phyloP scores from a whole-genome alignment of 2,113 vertebrate genomes.

The Salminus brasiliensis region DNA sequence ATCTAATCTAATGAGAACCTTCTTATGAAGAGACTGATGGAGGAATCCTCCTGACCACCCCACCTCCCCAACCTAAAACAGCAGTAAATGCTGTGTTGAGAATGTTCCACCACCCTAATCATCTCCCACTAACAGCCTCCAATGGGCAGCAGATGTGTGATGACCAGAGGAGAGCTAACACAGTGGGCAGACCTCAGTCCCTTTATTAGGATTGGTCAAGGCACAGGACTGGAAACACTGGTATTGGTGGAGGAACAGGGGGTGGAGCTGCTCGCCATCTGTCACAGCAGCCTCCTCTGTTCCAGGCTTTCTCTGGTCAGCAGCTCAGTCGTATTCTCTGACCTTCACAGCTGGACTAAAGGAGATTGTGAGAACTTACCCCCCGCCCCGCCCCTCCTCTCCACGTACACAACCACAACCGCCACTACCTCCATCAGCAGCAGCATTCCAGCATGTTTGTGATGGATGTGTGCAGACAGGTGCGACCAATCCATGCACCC shows the following conservation, averaged over 20 bases:
- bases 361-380: not conserved
- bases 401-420: not conserved
- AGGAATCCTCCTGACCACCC: too few relatives aligned
- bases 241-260: not conserved
- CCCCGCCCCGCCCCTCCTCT: not conserved
- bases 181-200: not conserved
- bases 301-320: constrained; percentile 25
- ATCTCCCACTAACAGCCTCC: too few relatives aligned
- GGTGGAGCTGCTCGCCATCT: constrained; percentile 9
- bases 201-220: not conserved
- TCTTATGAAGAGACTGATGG: too few relatives aligned
- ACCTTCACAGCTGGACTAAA: constrained; percentile 37
- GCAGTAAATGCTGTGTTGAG: too few relatives aligned
- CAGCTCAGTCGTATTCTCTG: not conserved
- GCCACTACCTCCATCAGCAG: too few relatives aligned
- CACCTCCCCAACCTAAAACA: too few relatives aligned
- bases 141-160: not conserved
- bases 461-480: constrained; percentile 6
- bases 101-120: too few relatives aligned
- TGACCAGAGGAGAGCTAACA: not conserved
- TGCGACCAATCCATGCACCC: constrained; percentile 6
- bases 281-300: not conserved
- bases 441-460: not conserved
- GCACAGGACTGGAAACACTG: not conserved
- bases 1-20: too few relatives aligned